These are phyloP conservation scores for Plumapathes pennacea DNA, from an alignment of 92 coral and sea anemone species.

Conservation along the genomic window DNA sequence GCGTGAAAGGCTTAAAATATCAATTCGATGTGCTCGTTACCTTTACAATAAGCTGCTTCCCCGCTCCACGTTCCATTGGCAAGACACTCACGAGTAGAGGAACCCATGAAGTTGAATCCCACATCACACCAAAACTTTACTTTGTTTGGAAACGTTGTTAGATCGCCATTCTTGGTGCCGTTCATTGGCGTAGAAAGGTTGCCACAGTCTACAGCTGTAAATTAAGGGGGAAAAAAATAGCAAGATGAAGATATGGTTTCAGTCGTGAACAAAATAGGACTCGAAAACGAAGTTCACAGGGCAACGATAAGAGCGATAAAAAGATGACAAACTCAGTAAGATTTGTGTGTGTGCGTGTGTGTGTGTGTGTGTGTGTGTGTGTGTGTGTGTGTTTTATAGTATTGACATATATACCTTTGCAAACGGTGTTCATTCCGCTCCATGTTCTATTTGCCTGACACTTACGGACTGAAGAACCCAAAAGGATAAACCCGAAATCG, in stretches of 20 bases:
- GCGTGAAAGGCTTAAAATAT: no score
- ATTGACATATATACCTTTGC: no score
- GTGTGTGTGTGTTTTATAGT: no score
- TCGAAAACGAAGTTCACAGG: no score
- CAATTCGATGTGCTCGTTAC: no score
- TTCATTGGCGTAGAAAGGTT: conserved; percentile 4
- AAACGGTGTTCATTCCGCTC: conserved; percentile 44
- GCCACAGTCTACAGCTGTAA: conserved; percentile 15
- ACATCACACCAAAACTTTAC: background rate
- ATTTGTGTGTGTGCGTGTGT: no score
- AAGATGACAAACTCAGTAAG: no score
- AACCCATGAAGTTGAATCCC: background rate
- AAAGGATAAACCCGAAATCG: conserved; percentile 42
- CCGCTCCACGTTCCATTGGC: conserved; percentile 28
- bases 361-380: no score
- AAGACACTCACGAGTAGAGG: background rate
- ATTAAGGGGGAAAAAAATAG: no score
- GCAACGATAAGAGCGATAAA: no score
- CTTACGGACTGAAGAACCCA: conserved; percentile 22
- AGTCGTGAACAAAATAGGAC: no score
- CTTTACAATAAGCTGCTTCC: conserved; percentile 3
- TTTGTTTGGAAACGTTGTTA: conserved; percentile 7
- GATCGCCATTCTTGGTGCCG: background rate
- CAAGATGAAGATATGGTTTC: no score
- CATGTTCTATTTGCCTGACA: conserved; percentile 56